Base-by-base conservation (phyloP, 2,888 invertebrate species). In the Orthosia cruda region DNA sequence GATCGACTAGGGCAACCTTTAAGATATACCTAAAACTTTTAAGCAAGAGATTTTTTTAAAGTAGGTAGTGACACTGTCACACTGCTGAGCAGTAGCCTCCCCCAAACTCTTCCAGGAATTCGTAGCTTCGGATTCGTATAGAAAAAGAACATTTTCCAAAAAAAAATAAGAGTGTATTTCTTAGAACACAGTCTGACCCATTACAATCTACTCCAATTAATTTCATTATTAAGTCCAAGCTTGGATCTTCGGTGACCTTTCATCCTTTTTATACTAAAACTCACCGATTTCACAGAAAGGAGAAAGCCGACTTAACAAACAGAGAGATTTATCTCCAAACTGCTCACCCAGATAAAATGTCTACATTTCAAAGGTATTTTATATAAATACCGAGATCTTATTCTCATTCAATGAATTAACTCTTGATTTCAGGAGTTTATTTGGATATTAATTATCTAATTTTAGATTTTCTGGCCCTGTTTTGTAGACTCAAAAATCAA, bases 311-410 rank as follows among this genome's bases (percentile, higher is more conserved):
- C 16, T 55, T 55, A 40, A n/a, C 13, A 5, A 18, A 57, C 26
- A 52, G 74, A 61, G 16, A 57, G n/a, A 16, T 65, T 55, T 50
- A 55, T 47, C 32, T 26, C 15, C 12, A 13, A 61, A 75, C 15
- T 26, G 49, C 55, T 81, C 61, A 77, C 13, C 13, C n/a, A 58
- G 57, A 58, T 77, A 20, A 62, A 77, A 26, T 55, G 54, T 61
- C 20, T 72, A 54, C 15, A 61, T 73, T 61, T 80, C 20, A 45
- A 61, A 40, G 61, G 11, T 58, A 55, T 55, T 50, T 11, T 61
- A 54, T 20, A 12, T 13, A 11, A 61, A 80, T 49, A 49, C 11
- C 52, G 5, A 7, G 20, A 50, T 32, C 7, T 20, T 18, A 45
- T 26, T 52, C 32, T 59, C 18, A 40, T 79, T 69, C 52, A 45